A percentile compares a stretch with the other conserved stretches of the same genome.
phyloP scores from a whole-genome alignment of 2,113 vertebrate species.

The Lichenostomus cassidix region DNA sequence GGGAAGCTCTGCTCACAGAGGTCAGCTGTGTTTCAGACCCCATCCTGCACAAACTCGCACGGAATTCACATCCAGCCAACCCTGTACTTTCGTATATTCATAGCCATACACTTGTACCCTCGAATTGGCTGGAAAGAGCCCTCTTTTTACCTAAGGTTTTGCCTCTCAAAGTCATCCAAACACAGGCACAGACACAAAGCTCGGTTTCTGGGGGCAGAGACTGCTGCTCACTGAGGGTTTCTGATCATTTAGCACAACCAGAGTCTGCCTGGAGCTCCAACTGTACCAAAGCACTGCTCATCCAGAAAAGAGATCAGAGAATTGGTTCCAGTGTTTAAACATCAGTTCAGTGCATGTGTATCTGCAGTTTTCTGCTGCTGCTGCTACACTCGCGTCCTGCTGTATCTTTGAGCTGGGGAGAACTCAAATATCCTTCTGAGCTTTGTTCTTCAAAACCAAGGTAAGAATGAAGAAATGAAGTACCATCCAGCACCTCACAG shows the following conservation, averaged over 20 bases:
- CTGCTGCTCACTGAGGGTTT: background rate
- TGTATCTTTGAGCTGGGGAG: background rate
- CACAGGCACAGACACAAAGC: background rate
- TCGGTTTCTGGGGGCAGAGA: background rate
- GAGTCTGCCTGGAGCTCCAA: accelerated
- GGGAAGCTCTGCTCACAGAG: background rate
- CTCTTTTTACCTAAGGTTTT: background rate
- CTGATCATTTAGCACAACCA: accelerated
- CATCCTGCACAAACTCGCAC: background rate
- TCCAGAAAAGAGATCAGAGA: background rate
- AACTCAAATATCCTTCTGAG: background rate
- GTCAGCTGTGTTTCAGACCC: background rate
- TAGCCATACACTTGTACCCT: background rate
- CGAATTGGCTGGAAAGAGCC: accelerated
- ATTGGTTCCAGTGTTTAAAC: background rate
- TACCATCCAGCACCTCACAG: background rate
- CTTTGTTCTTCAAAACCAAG: background rate
- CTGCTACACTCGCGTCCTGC: background rate
- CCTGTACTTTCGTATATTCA: background rate
- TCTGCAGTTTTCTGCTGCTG: background rate
- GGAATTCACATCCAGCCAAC: accelerated
- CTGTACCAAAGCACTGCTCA: background rate
- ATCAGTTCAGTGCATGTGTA: background rate
- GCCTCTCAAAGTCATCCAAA: background rate
- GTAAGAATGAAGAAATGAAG: background rate